Evolutionary conservation across 2,113 vertebrate species (phyloP).

Genomic region (Balaeniceps rex): DNA sequence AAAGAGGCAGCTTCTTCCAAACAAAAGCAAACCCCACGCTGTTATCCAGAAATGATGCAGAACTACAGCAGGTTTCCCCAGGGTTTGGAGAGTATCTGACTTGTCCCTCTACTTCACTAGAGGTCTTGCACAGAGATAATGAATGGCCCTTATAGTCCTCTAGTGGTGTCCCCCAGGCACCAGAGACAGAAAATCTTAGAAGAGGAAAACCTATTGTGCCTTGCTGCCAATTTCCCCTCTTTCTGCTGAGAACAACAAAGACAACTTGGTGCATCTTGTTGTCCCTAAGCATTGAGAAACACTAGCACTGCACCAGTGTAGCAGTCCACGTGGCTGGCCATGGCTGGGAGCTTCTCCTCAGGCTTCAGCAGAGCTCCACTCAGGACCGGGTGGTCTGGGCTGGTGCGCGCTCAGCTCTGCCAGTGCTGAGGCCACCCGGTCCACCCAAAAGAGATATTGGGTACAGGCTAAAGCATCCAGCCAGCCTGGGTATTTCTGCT

Average conservation of each 20-base stretch:
- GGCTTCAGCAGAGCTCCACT: neutral
- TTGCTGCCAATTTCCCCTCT: neutral
- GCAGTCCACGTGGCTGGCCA: fast-evolving
- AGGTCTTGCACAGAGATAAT: neutral
- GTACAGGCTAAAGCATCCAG: neutral
- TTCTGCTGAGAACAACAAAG: neutral
- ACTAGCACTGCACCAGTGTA: too few species aligned
- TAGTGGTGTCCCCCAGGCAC: neutral
- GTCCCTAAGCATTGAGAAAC: neutral
- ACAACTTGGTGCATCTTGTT: neutral
- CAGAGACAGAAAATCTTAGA: neutral
- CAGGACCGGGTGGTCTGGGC: neutral
- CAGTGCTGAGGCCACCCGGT: neutral
- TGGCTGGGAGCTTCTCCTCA: neutral
- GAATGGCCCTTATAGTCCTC: neutral
- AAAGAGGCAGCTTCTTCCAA: neutral
- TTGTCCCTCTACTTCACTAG: neutral
- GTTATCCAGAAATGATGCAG: neutral
- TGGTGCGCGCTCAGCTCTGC: neutral
- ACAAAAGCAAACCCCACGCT: neutral
- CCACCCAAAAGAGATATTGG: neutral
- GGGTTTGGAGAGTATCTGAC: neutral
- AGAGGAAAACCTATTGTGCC: neutral
- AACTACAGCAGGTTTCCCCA: neutral
- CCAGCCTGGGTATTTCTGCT: neutral